Base-by-base conservation (phyloP, 2,797 vertebrate genomes). In the Enteromius fasciolatus region DNA sequence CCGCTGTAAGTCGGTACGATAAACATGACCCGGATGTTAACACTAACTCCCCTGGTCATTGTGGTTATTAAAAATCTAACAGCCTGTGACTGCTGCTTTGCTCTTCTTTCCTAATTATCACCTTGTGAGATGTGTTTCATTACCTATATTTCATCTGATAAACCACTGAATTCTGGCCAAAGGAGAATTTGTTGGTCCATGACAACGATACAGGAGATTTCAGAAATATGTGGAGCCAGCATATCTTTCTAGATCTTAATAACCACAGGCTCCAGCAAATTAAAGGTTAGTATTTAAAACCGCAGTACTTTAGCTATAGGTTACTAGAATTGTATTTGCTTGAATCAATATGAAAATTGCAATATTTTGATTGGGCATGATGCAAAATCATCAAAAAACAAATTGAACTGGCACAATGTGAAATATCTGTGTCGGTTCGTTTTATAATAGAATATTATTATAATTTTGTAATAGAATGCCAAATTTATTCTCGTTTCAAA, bases 71-170 rank as follows among this genome's bases (percentile, higher is more conserved):
- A 92, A 94, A 92, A 94, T 90, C 93, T 93, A 94, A 91, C 92
- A 90, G 91, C 91, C 92, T 92, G 92, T 92, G 90, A 92, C 92
- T 94, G 92, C 89, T 89, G 92, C 92, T 93, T 88, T 89, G 89
- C 91, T 92, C 88, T 90, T 91, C 92, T 75, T 93, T 92, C 93
- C 95, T 96, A 95, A 97, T 96, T 97, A 96, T 96, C 94, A 95
- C 94, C 94, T 96, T 94, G 93, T 95, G 95, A 95, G 93, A 96
- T 95, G 95, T 95, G 94, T 97, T 97, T 96, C 93, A 96, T 96
- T 95, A 96, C 94, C 92, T 93, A 92, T 92, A 83, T 94, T 95
- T 92, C 89, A 93, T 95, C 95, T 94, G 95, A 96, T 95, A 96
- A 96, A 96, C 95, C 93, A 94, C 93, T 93, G 93, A 95, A 95